Conservation (phyloP, 2,113 vertebrate genomes). For the Sphyrna mokarran region DNA sequence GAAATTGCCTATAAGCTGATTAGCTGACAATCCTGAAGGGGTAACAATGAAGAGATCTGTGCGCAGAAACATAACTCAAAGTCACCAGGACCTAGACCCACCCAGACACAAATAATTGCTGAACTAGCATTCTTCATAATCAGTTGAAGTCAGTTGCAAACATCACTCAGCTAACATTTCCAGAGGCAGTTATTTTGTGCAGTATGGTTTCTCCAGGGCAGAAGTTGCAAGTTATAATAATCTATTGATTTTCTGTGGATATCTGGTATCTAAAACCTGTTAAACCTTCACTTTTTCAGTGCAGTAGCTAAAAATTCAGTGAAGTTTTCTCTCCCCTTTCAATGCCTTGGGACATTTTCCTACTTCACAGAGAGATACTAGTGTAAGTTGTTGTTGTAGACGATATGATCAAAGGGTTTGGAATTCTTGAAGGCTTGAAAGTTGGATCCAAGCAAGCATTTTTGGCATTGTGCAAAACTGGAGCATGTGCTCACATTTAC, state of each 20-base stretch:
- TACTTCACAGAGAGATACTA: background rate
- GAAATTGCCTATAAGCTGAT: constrained; percentile 22
- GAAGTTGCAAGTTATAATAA: background rate
- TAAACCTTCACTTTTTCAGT: background rate
- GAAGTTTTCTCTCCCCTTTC: background rate
- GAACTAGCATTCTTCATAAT: constrained; percentile 6
- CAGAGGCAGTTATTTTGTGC: background rate
- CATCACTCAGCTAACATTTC: background rate
- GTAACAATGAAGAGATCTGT: background rate
- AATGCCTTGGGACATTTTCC: background rate
- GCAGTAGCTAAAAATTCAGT: background rate
- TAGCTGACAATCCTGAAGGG: constrained; percentile 13
- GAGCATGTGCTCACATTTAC: background rate
- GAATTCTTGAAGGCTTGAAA: background rate
- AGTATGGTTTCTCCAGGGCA: background rate
- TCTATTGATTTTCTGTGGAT: background rate
- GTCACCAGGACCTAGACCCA: background rate
- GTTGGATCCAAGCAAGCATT: background rate
- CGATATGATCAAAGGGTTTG: background rate
- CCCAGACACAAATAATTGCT: constrained; percentile 30
- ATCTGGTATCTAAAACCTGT: background rate
- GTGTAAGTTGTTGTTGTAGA: background rate
- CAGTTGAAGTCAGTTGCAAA: background rate
- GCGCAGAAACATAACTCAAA: constrained; percentile 16
- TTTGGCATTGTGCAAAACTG: background rate